Evolutionary conservation across 2,888 invertebrate species (phyloP).

Genomic region (Camponotus fellah): DNA sequence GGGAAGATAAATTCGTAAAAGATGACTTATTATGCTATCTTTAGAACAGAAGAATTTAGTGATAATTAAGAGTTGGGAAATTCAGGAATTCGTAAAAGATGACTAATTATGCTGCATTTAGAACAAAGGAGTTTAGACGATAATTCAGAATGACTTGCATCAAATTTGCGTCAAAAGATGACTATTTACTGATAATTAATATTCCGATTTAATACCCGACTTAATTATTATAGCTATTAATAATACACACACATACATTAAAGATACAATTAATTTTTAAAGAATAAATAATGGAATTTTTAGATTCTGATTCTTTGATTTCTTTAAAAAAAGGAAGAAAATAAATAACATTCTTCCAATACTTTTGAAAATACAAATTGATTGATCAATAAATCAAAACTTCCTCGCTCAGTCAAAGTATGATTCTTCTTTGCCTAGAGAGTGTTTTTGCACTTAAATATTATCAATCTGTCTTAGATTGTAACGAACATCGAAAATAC

Average conservation of each 20-base stretch:
- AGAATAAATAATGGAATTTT: not conserved
- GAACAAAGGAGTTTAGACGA: not conserved
- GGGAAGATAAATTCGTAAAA: not conserved
- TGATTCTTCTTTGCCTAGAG: not conserved
- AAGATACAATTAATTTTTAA: not conserved
- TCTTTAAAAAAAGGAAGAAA: not conserved
- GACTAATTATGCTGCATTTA: slow-evolving; percentile 11
- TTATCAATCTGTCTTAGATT: not conserved
- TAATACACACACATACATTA: not conserved
- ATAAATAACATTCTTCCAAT: not conserved
- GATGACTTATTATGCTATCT: slow-evolving; percentile 8
- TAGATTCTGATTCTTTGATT: not conserved
- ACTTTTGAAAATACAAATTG: not conserved
- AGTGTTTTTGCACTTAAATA: not conserved
- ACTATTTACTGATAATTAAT: not conserved
- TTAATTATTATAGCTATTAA: not conserved
- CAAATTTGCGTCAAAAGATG: not conserved
- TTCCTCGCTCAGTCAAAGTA: not conserved
- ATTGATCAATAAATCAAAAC: not conserved
- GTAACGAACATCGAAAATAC: not conserved
- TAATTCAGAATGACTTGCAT: not conserved
- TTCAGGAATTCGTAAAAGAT: not conserved
- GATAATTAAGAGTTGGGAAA: not conserved
- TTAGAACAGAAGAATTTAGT: not conserved
- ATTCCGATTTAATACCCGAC: not conserved